Evolutionary conservation across 2,888 invertebrate species (phyloP).

Genomic region (Mesorhabditis spiculigera): DNA sequence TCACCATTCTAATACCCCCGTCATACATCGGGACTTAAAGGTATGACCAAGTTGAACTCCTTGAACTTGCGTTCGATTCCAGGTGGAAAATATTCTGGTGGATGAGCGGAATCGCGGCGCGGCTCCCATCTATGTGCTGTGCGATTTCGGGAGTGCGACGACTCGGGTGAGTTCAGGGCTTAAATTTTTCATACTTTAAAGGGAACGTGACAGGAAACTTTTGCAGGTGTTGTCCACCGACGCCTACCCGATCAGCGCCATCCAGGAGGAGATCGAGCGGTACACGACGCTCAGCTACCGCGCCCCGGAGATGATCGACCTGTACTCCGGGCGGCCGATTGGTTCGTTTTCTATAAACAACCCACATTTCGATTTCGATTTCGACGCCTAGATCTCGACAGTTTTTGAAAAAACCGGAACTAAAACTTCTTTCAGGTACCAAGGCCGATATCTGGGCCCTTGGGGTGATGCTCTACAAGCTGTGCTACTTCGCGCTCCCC

Average conservation of each 20-base stretch:
- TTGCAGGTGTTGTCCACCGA: constrained; percentile 66
- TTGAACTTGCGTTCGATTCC: constrained; percentile 19
- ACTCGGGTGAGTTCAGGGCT: constrained; percentile 64
- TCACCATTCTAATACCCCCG: constrained; percentile 87
- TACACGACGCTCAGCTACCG: constrained; percentile 86
- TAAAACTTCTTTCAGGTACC: constrained; percentile 30
- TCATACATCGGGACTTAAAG: constrained; percentile 86
- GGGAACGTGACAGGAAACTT: not conserved
- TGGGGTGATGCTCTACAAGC: constrained; percentile 81
- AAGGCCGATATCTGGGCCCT: constrained; percentile 66
- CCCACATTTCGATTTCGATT: no score
- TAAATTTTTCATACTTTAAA: not conserved
- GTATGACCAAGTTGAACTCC: constrained; percentile 60
- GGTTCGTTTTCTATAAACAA: constrained; percentile 60
- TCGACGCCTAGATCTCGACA: no score
- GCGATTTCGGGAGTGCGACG: constrained; percentile 92
- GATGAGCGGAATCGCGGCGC: constrained; percentile 71
- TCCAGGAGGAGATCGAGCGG: constrained; percentile 55
- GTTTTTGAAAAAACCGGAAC: not conserved
- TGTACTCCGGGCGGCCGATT: constrained; percentile 78
- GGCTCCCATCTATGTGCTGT: constrained; percentile 71
- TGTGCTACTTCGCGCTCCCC: constrained; percentile 83
- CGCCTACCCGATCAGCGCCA: constrained; percentile 27
- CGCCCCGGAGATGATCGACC: constrained; percentile 87
- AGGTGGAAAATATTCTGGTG: constrained; percentile 83